These are phyloP conservation scores for Catamblyrhynchus diadema DNA, from an alignment of 2,797 vertebrate genomes.

Conservation along the genomic window DNA sequence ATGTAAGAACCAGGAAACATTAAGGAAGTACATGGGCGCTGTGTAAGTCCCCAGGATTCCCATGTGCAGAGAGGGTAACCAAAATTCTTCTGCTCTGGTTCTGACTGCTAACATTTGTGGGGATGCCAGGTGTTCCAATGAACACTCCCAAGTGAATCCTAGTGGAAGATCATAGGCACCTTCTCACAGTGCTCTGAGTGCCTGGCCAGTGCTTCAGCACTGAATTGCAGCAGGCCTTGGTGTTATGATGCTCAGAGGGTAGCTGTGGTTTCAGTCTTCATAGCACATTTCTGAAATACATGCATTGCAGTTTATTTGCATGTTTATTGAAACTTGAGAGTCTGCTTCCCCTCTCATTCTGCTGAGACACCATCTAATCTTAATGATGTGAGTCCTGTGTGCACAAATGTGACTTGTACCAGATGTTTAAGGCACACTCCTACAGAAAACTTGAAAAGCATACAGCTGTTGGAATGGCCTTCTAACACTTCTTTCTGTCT, in stretches of 20 bases:
- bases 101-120: not conserved
- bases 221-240: not conserved
- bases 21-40: not conserved
- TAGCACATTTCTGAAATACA: not conserved
- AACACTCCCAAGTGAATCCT: not conserved
- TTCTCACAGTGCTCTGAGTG: not conserved
- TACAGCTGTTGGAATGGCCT: not conserved
- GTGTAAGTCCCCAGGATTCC: not conserved
- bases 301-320: not conserved
- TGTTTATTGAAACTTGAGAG: not conserved
- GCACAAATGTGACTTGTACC: not conserved
- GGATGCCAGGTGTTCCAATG: not conserved
- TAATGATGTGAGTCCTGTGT: not conserved
- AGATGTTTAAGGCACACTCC: not conserved
- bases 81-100: not conserved
- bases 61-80: not conserved
- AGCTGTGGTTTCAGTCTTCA: not conserved
- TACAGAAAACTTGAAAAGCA: not conserved
- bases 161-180: not conserved
- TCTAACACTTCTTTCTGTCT: slow-evolving; percentile 57
- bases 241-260: not conserved
- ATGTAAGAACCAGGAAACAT: not conserved
- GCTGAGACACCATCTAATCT: not conserved
- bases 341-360: not conserved
- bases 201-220: not conserved